phyloP scores from a whole-genome alignment of 2,797 vertebrate genomes.

The Syndactyla subalaris region DNA sequence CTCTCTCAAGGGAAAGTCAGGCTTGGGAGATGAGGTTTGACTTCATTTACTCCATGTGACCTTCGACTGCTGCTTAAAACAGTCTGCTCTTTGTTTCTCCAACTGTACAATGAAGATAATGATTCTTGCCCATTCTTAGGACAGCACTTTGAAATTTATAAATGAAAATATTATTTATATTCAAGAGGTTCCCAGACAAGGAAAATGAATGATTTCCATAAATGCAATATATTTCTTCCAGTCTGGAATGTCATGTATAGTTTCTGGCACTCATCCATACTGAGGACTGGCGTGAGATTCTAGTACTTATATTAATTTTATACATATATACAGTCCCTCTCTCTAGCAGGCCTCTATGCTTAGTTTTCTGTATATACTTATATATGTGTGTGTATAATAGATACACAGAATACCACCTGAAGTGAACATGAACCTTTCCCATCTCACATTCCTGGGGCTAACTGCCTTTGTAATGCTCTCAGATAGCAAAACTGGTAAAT shows the following conservation, averaged over 20 bases:
- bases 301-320: not conserved
- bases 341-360: not conserved
- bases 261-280: not conserved
- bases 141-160: slow-evolving; percentile 53
- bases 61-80: slow-evolving; percentile 40
- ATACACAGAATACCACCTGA: not conserved
- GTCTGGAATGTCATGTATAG: not conserved
- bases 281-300: not conserved
- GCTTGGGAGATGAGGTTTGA: slow-evolving; percentile 15
- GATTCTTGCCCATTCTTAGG: slow-evolving; percentile 56
- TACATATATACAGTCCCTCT: not conserved
- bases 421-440: not conserved
- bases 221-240: slow-evolving; percentile 32
- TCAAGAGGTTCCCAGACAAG: slow-evolving; percentile 48
- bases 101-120: slow-evolving; percentile 64
- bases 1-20: slow-evolving; percentile 32
- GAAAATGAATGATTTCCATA: slow-evolving; percentile 61
- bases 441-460: not conserved
- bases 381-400: not conserved
- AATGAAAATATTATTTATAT: slow-evolving; percentile 66
- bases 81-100: slow-evolving; percentile 60
- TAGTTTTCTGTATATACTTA: not conserved
- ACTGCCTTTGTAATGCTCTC: not conserved
- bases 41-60: slow-evolving; percentile 64
- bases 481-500: not conserved